A percentile compares a stretch with the other conserved stretches of the same genome.
Evolutionary conservation across 2,113 vertebrate genomes (phyloP).

Genomic region (Chionis minor): DNA sequence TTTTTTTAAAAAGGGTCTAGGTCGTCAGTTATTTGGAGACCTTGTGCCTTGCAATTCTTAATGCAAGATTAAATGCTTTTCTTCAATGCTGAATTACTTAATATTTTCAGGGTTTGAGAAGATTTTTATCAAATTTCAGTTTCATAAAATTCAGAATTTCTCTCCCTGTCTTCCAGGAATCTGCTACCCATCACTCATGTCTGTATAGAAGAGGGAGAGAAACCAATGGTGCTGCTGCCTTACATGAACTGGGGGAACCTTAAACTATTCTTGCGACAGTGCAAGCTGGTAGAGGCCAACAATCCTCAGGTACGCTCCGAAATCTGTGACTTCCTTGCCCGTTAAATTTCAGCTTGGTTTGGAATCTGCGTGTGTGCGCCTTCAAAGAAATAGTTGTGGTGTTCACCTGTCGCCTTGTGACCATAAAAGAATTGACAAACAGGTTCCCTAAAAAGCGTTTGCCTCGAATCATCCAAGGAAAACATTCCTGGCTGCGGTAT

Average conservation of each 20-base stretch:
- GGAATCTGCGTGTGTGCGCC: not conserved
- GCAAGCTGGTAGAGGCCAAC: conserved; percentile 98
- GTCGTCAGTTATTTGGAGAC: not conserved
- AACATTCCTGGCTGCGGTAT: not conserved
- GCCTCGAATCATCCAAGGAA: not conserved
- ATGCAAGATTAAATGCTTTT: not conserved
- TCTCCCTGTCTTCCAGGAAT: conserved; percentile 78
- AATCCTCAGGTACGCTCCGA: conserved; percentile 90
- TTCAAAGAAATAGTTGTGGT: not conserved
- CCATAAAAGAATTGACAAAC: not conserved
- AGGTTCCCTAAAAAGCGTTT: not conserved
- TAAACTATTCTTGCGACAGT: conserved; percentile 96
- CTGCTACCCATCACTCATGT: conserved; percentile 94
- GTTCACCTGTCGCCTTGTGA: not conserved
- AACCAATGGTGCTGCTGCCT: conserved; percentile 94
- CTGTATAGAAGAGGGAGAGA: conserved; percentile 96
- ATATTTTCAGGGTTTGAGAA: not conserved
- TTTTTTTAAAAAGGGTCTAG: too few species aligned
- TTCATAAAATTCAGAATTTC: not conserved
- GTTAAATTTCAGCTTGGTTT: not conserved
- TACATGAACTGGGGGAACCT: conserved; percentile 99
- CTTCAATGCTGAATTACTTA: not conserved
- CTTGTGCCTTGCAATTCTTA: not conserved
- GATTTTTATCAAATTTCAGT: not conserved
- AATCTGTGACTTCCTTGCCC: not conserved